A percentile compares a stretch with the other conserved stretches of the same genome.
phyloP scores from a whole-genome alignment of 2,888 invertebrate species.

The Scaptomyza flava region DNA sequence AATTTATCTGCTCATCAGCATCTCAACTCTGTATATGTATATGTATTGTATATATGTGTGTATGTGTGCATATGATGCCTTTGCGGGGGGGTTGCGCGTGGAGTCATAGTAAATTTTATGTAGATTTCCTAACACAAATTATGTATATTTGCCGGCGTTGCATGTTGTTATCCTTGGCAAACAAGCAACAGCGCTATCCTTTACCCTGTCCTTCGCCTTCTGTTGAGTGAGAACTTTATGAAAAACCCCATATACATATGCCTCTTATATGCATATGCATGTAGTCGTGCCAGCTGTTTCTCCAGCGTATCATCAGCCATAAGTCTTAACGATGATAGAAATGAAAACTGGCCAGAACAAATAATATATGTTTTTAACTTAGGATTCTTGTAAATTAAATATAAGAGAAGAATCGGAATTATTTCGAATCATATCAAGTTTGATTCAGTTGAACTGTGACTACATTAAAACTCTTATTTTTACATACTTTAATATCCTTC shows the following conservation, averaged over 20 bases:
- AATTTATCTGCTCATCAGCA: constrained; percentile 84
- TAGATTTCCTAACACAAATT: constrained; percentile 83
- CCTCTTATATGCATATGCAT: constrained; percentile 4
- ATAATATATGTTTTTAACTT: background rate
- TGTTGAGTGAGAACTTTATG: constrained; percentile 67
- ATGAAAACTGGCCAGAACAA: background rate
- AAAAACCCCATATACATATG: constrained; percentile 55
- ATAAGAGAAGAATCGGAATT: no score
- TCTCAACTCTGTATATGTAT: constrained; percentile 46
- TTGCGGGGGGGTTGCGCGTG: constrained; percentile 20
- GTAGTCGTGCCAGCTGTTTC: constrained; percentile 33
- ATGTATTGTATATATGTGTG: background rate
- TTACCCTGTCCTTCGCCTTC: background rate
- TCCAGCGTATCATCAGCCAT: constrained; percentile 24
- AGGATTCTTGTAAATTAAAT: no score
- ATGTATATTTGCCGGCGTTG: constrained; percentile 78
- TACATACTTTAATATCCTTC: no score
- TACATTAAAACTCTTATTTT: no score
- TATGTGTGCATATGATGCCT: constrained; percentile 8
- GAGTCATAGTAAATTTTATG: constrained; percentile 81
- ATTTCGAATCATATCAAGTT: no score
- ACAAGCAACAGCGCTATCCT: constrained; percentile 4
- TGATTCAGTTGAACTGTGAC: no score
- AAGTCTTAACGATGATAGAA: constrained; percentile 34
- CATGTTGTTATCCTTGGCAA: constrained; percentile 57